phyloP scores from a whole-genome alignment of 2,888 invertebrate genomes.

The Drosophila atroscutellata region DNA sequence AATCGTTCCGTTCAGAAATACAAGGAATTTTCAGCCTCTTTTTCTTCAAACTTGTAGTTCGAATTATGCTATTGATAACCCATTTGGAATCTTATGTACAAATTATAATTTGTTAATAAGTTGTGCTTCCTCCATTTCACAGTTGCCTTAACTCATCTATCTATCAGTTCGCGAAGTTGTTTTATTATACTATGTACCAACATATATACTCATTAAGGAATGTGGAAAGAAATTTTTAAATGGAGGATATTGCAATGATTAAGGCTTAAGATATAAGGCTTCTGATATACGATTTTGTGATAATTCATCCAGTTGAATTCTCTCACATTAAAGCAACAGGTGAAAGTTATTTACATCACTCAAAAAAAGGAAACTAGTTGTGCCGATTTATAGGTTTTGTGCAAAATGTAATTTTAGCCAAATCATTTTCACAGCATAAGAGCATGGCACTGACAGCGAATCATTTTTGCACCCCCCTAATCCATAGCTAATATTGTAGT shows the following conservation, averaged over 20 bases:
- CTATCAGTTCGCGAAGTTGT: too few relatives aligned
- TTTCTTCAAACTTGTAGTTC: too few relatives aligned
- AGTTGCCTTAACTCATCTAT: too few relatives aligned
- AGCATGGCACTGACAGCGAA: constrained; percentile 52
- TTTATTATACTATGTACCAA: too few relatives aligned
- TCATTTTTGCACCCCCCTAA: constrained; percentile 41
- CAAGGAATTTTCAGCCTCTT: too few relatives aligned
- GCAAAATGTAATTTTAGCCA: constrained; percentile 40
- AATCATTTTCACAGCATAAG: constrained; percentile 24
- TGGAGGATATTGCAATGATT: neutral
- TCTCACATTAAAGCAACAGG: neutral
- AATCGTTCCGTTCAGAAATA: too few relatives aligned
- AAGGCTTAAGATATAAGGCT: neutral
- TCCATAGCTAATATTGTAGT: constrained; percentile 33
- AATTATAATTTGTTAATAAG: too few relatives aligned
- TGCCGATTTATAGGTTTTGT: constrained; percentile 9
- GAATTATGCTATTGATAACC: too few relatives aligned
- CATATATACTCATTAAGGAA: neutral
- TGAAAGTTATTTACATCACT: neutral
- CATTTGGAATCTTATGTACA: too few relatives aligned
- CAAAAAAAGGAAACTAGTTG: neutral
- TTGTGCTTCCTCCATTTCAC: too few relatives aligned
- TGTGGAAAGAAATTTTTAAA: neutral
- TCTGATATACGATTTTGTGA: neutral
- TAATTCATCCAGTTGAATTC: neutral